These are phyloP conservation scores for Mystacides longicornis DNA, from an alignment of 2,888 invertebrate genomes.

Conservation along the genomic window DNA sequence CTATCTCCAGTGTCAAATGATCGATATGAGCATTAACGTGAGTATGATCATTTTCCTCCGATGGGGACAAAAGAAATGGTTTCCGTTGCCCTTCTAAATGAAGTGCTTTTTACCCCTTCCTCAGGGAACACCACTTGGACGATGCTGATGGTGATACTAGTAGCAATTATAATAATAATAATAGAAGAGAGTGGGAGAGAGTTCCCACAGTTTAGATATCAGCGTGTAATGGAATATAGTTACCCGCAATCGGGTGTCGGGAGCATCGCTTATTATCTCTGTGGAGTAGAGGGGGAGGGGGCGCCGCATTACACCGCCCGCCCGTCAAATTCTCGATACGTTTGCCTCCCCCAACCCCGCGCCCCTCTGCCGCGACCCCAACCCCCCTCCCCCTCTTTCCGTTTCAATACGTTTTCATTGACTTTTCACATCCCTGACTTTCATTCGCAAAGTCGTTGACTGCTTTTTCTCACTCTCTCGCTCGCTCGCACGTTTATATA, in stretches of 20 bases:
- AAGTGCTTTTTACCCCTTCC: too few species aligned
- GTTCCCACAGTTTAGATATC: constrained; percentile 3
- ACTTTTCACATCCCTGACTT: constrained; percentile 4
- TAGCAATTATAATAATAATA: neutral
- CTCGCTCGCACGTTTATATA: neutral
- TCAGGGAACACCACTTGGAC: too few species aligned
- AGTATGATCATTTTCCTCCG: too few species aligned
- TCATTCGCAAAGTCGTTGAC: neutral
- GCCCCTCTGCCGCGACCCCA: constrained; percentile 14
- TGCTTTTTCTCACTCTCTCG: neutral
- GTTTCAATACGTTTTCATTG: constrained; percentile 16
- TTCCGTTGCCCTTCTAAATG: too few species aligned
- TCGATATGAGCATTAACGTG: too few species aligned
- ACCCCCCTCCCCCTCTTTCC: constrained; percentile 27
- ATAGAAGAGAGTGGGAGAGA: neutral
- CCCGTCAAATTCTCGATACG: neutral
- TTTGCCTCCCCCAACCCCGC: constrained; percentile 16
- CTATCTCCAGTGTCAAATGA: too few species aligned
- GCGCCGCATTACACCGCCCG: too few species aligned
- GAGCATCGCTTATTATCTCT: constrained; percentile 32
- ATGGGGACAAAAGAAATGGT: too few species aligned
- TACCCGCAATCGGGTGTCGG: constrained; percentile 25
- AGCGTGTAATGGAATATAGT: constrained; percentile 7
- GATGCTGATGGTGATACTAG: too few species aligned
- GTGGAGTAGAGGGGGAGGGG: too few species aligned